These are phyloP conservation scores for Stichodactyla mertensii DNA, from an alignment of 64 coral and sea anemone genomes.

Conservation along the genomic window DNA sequence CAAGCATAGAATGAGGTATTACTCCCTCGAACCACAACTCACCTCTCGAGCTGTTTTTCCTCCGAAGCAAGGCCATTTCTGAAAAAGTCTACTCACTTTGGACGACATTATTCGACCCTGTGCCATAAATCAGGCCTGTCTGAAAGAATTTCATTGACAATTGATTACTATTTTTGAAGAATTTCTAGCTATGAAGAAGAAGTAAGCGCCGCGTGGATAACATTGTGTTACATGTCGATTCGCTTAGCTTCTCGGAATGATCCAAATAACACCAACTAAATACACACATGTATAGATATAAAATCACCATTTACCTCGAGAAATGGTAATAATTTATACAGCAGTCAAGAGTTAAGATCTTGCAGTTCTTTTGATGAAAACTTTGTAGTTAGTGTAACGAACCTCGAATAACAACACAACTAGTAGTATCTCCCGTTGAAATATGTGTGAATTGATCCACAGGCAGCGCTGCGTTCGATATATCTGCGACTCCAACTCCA, in stretches of 20 bases:
- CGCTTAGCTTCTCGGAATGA: not conserved
- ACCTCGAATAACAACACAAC: not conserved
- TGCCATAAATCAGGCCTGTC: not conserved
- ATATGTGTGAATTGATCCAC: not conserved
- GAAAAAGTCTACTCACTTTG: constrained; percentile 17
- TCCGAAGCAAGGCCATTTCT: constrained; percentile 26
- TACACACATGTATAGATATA: not conserved
- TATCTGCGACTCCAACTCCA: not conserved
- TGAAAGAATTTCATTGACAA: not conserved
- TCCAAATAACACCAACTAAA: not conserved
- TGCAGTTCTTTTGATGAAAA: not conserved
- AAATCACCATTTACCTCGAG: not conserved
- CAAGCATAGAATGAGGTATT: not conserved
- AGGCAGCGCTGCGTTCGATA: not conserved
- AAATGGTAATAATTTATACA: not conserved
- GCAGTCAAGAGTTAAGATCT: not conserved
- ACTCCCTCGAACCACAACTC: not conserved
- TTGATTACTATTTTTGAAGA: not conserved
- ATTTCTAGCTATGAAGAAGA: no score
- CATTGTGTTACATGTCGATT: not conserved
- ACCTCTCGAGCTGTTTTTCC: not conserved
- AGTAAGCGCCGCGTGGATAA: no score
- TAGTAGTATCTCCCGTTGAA: not conserved
- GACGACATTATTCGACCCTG: not conserved
- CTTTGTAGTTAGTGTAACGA: not conserved